Evolutionary conservation across 2,113 vertebrate species (phyloP).

Genomic region (Peromyscus polionotus): DNA sequence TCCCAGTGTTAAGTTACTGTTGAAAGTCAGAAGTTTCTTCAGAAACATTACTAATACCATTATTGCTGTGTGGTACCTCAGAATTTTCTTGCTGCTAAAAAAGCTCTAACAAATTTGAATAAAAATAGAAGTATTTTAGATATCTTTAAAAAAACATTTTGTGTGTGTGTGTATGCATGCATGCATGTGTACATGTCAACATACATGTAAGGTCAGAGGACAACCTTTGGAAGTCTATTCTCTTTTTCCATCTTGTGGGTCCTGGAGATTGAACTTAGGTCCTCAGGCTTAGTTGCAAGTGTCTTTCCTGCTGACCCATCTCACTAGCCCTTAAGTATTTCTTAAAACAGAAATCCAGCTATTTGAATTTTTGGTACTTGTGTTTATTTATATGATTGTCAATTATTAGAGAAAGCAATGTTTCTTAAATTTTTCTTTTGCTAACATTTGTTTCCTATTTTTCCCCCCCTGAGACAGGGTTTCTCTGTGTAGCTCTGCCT

Average conservation of each 20-base stretch:
- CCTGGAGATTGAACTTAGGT: background rate
- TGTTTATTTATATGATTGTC: constrained; percentile 46
- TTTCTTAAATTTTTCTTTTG: background rate
- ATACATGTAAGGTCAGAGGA: background rate
- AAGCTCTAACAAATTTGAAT: constrained; percentile 45
- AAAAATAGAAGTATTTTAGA: constrained; percentile 23
- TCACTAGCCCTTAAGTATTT: background rate
- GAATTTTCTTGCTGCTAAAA: constrained; percentile 22
- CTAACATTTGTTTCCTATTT: background rate
- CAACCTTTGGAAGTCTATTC: background rate
- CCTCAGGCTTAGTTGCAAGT: background rate
- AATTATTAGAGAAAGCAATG: constrained; percentile 26
- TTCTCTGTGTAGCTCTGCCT: too few relatives aligned
- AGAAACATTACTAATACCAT: background rate
- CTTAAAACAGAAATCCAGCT: constrained; percentile 45
- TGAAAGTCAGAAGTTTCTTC: background rate
- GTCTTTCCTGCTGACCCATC: background rate
- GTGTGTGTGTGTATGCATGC: background rate
- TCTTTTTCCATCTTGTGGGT: background rate
- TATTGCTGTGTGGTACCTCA: background rate
- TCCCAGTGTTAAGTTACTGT: constrained; percentile 12
- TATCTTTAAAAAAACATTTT: background rate
- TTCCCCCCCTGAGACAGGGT: too few relatives aligned
- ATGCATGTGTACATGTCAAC: background rate
- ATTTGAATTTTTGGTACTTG: constrained; percentile 38